Base-by-base conservation (phyloP, 2,888 invertebrate genomes). In the Drosophila setosimentum region DNA sequence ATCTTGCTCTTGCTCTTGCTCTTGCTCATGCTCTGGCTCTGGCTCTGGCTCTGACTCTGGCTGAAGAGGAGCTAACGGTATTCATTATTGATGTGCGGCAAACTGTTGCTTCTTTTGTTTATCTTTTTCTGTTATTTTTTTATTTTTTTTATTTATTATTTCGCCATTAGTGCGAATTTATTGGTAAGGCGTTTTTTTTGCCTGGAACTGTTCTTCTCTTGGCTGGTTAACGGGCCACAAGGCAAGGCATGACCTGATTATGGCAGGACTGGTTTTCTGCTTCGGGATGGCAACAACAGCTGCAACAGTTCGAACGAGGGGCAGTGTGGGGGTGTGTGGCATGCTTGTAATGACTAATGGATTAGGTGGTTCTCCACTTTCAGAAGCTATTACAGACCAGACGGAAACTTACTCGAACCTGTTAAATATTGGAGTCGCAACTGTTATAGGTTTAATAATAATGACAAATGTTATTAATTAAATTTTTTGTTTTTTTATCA, bases 251-350 rank as follows among this genome's bases (percentile, higher is more conserved):
- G 86, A 87, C 84, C 83, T 87, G 80, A 80, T 82, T 86, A 89
- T 89, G 89, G 85, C 80, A 86, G 89, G 85, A 86, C 87, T 73
- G 89, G 89, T 88, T 82, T 80, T 48, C 42, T 29, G 29, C 27
- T 32, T 16, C 35, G 24, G 18, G 35, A 33, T 10, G 37, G n/a
- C 55, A 37, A 37, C 13, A 73, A 59, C 60, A 48, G 61, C 63
- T 45, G 42, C 60, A 58, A 27, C 73, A 37, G 48, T 13, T 53
- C 42, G 48, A 50, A 13, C 11, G 21, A 30, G 24, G 13, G 30
- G 30, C 24, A 0, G 7, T 7, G 10, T 7, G 16, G 18, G 21
- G 16, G 10, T 5, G 40, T 6, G 45, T 24, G 21, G 40, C n/a
- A 45, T 4, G 32, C 48, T 57, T 57, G 45, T 60, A 30, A 30